phyloP scores from a whole-genome alignment of 2,797 vertebrate genomes.

The Crocodylus rhombifer region DNA sequence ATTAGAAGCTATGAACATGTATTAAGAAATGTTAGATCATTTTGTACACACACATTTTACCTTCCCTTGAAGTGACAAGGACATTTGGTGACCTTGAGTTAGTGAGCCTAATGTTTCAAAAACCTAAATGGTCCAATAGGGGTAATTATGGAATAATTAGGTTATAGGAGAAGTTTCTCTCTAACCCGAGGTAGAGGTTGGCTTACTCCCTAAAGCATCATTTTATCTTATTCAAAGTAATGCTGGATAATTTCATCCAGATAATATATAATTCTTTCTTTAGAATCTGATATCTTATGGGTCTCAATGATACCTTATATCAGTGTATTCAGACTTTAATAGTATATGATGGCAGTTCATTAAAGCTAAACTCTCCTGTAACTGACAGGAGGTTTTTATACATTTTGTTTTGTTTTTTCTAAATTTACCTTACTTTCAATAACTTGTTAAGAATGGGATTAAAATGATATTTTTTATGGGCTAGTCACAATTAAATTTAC shows the following conservation, averaged over 20 bases:
- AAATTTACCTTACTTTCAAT: slow-evolving; percentile 42
- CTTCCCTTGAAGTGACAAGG: background rate
- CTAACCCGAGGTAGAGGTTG: background rate
- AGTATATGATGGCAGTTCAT: background rate
- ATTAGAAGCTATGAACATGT: background rate
- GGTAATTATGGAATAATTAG: background rate
- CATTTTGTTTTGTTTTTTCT: background rate
- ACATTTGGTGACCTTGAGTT: background rate
- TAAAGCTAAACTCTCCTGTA: background rate
- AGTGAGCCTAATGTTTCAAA: background rate
- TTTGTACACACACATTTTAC: background rate
- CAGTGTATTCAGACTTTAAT: background rate
- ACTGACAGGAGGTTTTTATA: background rate
- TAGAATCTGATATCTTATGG: background rate
- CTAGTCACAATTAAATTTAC: slow-evolving; percentile 9
- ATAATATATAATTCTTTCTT: background rate
- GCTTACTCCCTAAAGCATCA: background rate
- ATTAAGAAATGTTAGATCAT: background rate
- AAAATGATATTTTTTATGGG: slow-evolving; percentile 57
- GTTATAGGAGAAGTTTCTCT: background rate
- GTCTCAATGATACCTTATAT: background rate
- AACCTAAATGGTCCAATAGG: background rate
- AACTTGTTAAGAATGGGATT: slow-evolving; percentile 28
- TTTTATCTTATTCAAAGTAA: background rate
- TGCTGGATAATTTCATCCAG: background rate